Percentiles rank a stretch among this genome's conserved stretches.
Evolutionary conservation across 35 echinoderm and acorn worm species (phyloP).

Genomic region (Acanthaster planci): DNA sequence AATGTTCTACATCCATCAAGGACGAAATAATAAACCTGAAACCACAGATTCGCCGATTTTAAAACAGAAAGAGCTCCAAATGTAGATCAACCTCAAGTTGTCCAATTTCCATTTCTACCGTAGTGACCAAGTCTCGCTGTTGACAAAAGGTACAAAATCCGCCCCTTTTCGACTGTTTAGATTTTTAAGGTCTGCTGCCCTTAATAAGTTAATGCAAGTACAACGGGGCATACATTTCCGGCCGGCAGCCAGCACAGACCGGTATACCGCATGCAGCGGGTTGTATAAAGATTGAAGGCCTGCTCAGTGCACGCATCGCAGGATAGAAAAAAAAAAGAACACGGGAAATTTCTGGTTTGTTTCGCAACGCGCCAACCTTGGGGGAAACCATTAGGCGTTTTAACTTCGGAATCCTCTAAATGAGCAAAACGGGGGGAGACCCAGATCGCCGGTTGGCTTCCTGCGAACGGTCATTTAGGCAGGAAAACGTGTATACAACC

Average conservation of each 20-base stretch:
- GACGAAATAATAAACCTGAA: no score
- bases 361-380: background rate
- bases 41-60: no score
- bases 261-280: background rate
- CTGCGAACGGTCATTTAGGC: constrained; percentile 25
- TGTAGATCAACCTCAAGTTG: no score
- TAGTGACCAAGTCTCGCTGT: no score
- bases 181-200: background rate
- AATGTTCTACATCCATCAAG: no score
- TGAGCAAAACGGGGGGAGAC: constrained; percentile 19
- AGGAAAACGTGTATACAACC: constrained; percentile 26
- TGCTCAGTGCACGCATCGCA: background rate
- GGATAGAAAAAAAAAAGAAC: background rate
- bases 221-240: constrained; percentile 15
- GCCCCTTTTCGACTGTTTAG: background rate
- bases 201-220: constrained; percentile 28
- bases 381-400: background rate
- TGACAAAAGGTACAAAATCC: no score
- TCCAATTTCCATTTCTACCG: no score
- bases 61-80: no score
- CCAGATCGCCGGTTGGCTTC: background rate
- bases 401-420: background rate
- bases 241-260: background rate
- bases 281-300: no score
- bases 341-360: background rate